A percentile compares a stretch with the other conserved stretches of the same genome.
phyloP scores from a whole-genome alignment of 2,888 invertebrate species.

The Agrypnus murinus region DNA sequence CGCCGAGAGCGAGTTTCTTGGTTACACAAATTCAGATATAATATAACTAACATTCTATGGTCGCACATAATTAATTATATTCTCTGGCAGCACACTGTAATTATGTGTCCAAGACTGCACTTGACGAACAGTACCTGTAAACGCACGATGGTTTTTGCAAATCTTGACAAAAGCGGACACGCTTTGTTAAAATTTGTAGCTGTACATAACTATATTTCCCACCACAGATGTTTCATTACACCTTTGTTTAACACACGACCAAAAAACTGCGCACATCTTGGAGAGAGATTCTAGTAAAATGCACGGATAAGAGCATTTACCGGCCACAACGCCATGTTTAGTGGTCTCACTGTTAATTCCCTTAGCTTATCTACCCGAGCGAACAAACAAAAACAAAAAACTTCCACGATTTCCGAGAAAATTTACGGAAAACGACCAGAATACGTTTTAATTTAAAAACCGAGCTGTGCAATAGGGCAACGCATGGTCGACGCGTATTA shows the following conservation, averaged over 20 bases:
- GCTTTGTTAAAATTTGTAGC: constrained; percentile 15
- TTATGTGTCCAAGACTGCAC: constrained; percentile 47
- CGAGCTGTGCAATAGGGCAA: neutral
- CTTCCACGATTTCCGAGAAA: constrained; percentile 26
- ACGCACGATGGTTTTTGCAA: constrained; percentile 13
- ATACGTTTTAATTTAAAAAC: constrained; percentile 27
- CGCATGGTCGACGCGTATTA: constrained; percentile 25
- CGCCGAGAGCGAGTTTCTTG: constrained; percentile 9
- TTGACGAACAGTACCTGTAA: constrained; percentile 8
- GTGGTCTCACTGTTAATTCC: constrained; percentile 27
- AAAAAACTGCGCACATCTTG: constrained; percentile 13
- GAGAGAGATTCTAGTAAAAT: constrained; percentile 12
- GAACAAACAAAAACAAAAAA: constrained; percentile 27
- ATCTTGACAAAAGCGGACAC: neutral
- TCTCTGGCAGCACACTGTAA: constrained; percentile 42
- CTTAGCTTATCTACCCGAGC: constrained; percentile 26
- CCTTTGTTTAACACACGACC: constrained; percentile 14
- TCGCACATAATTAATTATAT: constrained; percentile 35
- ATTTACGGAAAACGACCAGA: constrained; percentile 21
- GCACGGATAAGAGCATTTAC: constrained; percentile 22
- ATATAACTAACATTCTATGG: constrained; percentile 32
- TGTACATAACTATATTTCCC: neutral
- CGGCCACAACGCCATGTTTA: constrained; percentile 21
- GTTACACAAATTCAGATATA: constrained; percentile 32
- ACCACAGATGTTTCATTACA: constrained; percentile 18